A percentile compares a stretch with the other conserved stretches of the same genome.
These are phyloP conservation scores for Pseudochaenichthys georgianus DNA, from an alignment of 2,797 vertebrate genomes.

Conservation along the genomic window DNA sequence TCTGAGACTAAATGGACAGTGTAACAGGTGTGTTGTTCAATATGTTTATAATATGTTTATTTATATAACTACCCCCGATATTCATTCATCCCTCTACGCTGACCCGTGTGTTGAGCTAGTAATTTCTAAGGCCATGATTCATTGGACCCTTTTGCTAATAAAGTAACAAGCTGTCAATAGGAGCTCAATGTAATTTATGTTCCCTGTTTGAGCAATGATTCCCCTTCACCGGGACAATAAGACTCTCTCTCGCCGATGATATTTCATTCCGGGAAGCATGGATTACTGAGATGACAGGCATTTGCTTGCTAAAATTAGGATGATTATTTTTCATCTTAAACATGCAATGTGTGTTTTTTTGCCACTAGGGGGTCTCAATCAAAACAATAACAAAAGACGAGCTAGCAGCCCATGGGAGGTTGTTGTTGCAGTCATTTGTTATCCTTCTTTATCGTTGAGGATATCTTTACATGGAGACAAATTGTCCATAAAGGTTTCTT, in stretches of 20 bases:
- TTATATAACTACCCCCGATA: neutral
- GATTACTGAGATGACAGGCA: slow-evolving; percentile 9
- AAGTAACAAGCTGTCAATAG: slow-evolving; percentile 74
- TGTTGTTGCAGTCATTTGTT: no score
- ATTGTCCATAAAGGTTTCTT: no score
- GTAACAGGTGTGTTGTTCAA: slow-evolving; percentile 10
- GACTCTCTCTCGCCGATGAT: slow-evolving; percentile 29
- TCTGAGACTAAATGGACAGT: slow-evolving; percentile 1
- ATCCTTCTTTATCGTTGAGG: no score
- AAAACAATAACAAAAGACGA: no score
- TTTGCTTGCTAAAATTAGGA: slow-evolving; percentile 50
- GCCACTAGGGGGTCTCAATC: no score
- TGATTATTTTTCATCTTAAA: slow-evolving; percentile 36
- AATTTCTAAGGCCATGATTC: slow-evolving; percentile 68
- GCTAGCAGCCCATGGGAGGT: no score
- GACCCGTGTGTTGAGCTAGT: slow-evolving; percentile 70
- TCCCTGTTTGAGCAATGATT: slow-evolving; percentile 36
- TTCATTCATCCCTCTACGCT: slow-evolving; percentile 36
- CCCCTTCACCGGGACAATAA: slow-evolving; percentile 47
- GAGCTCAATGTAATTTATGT: slow-evolving; percentile 71
- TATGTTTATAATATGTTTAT: neutral
- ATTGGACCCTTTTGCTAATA: slow-evolving; percentile 68
- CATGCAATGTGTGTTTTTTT: no score
- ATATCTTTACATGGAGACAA: no score
- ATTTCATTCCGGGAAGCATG: slow-evolving; percentile 44